Percentiles rank a stretch among this genome's conserved stretches.
Conservation (phyloP, 2,113 vertebrate genomes). For the Amia ocellicauda region DNA sequence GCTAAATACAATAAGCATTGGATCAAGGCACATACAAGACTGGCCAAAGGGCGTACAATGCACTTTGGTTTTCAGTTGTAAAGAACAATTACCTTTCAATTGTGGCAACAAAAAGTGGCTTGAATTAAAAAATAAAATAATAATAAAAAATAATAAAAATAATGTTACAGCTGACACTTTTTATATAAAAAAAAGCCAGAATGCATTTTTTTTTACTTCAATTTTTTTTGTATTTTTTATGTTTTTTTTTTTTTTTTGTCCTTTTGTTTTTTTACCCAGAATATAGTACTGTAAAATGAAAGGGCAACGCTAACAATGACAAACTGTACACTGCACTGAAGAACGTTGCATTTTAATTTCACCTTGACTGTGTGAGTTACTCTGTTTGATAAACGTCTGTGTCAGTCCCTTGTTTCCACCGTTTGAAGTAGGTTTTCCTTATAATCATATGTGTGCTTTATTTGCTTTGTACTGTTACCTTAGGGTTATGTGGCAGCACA, state of each 20-base stretch:
- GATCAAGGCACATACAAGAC: constrained; percentile 99
- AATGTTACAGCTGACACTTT: constrained; percentile 71
- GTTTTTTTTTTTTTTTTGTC: too few species aligned
- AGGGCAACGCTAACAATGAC: constrained; percentile 67
- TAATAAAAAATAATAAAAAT: constrained; percentile 64
- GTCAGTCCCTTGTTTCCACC: constrained; percentile 43
- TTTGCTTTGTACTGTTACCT: constrained; percentile 59
- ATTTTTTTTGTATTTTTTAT: constrained; percentile 22
- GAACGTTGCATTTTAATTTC: constrained; percentile 56
- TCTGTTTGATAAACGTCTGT: constrained; percentile 50
- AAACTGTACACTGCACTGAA: constrained; percentile 64
- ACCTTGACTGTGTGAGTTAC: constrained; percentile 55
- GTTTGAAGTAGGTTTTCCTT: constrained; percentile 27
- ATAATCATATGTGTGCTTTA: constrained; percentile 64
- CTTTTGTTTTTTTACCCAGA: constrained; percentile 51
- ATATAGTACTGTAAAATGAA: constrained; percentile 62
- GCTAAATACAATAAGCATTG: constrained; percentile 97
- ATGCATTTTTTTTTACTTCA: constrained; percentile 63
- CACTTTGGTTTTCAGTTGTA: constrained; percentile 98
- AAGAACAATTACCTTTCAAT: constrained; percentile 81
- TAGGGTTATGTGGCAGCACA: constrained; percentile 44
- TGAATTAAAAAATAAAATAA: constrained; percentile 63
- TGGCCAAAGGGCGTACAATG: constrained; percentile 98
- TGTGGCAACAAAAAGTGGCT: constrained; percentile 84
- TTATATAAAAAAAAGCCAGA: constrained; percentile 70